Evolutionary conservation across 1,140 invertebrate genomes (phyloP).

Genomic region (Elymnias hypermnestra): DNA sequence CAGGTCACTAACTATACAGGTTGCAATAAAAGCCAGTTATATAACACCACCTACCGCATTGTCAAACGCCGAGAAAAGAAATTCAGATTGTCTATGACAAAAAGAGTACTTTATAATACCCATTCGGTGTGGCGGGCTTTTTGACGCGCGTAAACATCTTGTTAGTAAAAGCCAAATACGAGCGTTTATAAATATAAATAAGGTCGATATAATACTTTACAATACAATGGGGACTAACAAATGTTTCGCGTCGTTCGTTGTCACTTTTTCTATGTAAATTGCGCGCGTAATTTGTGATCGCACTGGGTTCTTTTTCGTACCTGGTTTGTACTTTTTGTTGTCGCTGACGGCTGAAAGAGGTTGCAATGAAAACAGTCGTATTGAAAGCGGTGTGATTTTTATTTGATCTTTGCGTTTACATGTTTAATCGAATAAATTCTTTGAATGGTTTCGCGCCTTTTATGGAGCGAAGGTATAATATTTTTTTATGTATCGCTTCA

Average conservation of each 20-base stretch:
- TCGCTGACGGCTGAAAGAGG: slow-evolving; percentile 29
- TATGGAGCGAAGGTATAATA: slow-evolving; percentile 6
- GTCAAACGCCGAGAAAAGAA: not conserved
- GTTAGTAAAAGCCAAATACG: slow-evolving; percentile 55
- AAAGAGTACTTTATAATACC: slow-evolving; percentile 1
- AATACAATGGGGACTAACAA: slow-evolving; percentile 53
- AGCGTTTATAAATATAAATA: slow-evolving; percentile 54
- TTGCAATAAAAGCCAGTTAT: no score
- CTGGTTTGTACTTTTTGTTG: slow-evolving; percentile 17
- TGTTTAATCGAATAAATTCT: slow-evolving; percentile 7
- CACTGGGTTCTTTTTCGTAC: slow-evolving; percentile 22
- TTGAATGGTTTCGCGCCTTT: not conserved
- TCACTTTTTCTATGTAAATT: slow-evolving; percentile 60
- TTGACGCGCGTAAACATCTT: slow-evolving; percentile 53
- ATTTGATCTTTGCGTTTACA: slow-evolving; percentile 12
- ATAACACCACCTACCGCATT: not conserved
- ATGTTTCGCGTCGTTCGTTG: slow-evolving; percentile 44
- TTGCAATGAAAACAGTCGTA: slow-evolving; percentile 11
- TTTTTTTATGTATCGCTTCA: not conserved
- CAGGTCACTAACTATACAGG: no score
- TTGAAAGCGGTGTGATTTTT: slow-evolving; percentile 8
- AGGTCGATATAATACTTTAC: slow-evolving; percentile 44
- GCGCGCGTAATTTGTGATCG: slow-evolving; percentile 48
- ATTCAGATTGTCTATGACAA: slow-evolving; percentile 10
- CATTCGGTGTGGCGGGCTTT: slow-evolving; percentile 32